These are phyloP conservation scores for Misgurnus mizolepis DNA, from an alignment of 2,113 vertebrate genomes.

Conservation along the genomic window DNA sequence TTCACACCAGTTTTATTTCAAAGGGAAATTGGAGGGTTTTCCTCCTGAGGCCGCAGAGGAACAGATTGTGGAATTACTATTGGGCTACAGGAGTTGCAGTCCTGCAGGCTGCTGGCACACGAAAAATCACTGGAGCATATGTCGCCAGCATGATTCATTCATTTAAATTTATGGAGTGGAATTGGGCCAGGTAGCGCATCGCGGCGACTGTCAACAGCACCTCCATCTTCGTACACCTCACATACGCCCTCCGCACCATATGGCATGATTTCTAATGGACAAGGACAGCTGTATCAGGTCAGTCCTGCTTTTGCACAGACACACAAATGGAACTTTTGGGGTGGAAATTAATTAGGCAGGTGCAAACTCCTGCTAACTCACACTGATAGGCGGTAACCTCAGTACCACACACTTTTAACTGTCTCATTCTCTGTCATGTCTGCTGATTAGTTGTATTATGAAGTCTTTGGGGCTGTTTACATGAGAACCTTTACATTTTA, in stretches of 20 bases:
- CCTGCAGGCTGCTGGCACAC: conserved; percentile 61
- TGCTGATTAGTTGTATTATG: conserved; percentile 12
- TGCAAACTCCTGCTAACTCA: conserved; percentile 49
- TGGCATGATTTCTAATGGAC: conserved; percentile 42
- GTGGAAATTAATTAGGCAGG: conserved; percentile 57
- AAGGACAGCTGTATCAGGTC: conserved; percentile 36
- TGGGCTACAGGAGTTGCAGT: conserved; percentile 55
- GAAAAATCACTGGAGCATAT: conserved; percentile 59
- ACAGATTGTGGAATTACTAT: conserved; percentile 64
- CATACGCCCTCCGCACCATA: conserved; percentile 43
- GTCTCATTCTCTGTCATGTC: conserved; percentile 28
- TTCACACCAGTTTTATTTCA: conserved; percentile 33
- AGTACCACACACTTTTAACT: conserved; percentile 19
- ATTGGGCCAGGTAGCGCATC: conserved; percentile 56
- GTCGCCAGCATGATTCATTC: conserved; percentile 63
- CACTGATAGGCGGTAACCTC: conserved; percentile 30
- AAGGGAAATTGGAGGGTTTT: conserved; percentile 47
- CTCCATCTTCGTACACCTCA: conserved; percentile 53
- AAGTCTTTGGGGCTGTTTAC: not conserved
- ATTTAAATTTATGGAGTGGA: conserved; percentile 61
- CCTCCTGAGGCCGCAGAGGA: conserved; percentile 53
- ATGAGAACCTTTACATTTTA: not conserved
- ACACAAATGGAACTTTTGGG: conserved; percentile 49
- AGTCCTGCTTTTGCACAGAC: conserved; percentile 39
- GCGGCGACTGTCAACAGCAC: conserved; percentile 56